These are phyloP conservation scores for Nerophis ophidion DNA, from an alignment of 2,113 vertebrate genomes.

Conservation along the genomic window DNA sequence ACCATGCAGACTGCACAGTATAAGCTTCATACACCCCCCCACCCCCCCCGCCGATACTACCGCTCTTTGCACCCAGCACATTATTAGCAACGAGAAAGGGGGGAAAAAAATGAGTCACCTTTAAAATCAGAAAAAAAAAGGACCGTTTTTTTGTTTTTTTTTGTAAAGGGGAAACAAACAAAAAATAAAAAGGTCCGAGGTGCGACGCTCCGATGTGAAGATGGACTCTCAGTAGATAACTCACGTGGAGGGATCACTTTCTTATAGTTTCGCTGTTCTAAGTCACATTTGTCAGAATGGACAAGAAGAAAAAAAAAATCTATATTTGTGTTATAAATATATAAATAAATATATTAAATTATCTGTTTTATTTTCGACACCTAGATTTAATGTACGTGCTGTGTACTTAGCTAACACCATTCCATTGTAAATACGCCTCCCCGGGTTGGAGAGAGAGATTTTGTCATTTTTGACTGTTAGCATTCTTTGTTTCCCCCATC, in stretches of 20 bases:
- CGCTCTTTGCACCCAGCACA: constrained; percentile 77
- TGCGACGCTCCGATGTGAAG: constrained; percentile 20
- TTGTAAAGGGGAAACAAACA: constrained; percentile 46
- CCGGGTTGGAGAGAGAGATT: constrained; percentile 24
- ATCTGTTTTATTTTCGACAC: constrained; percentile 67
- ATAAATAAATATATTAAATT: constrained; percentile 70
- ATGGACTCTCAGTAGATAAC: constrained; percentile 63
- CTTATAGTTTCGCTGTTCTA: constrained; percentile 59
- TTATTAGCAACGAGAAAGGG: constrained; percentile 70
- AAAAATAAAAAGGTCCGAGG: constrained; percentile 22
- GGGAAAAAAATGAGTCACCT: constrained; percentile 73
- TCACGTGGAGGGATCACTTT: constrained; percentile 62
- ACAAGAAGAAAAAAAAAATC: constrained; percentile 69
- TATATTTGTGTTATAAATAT: constrained; percentile 71
- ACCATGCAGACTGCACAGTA: constrained; percentile 82
- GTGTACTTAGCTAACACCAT: constrained; percentile 57
- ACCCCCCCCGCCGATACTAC: constrained; percentile 66
- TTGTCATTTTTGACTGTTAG: constrained; percentile 45
- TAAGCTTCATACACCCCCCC: constrained; percentile 65
- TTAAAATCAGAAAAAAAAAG: constrained; percentile 59
- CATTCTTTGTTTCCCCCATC: constrained; percentile 14
- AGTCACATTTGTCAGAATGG: constrained; percentile 67
- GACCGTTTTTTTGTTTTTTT: constrained; percentile 23
- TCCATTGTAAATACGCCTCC: constrained; percentile 44
- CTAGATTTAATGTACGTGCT: constrained; percentile 48